These are phyloP conservation scores for Tychaedon coryphoeus DNA, from an alignment of 2,113 vertebrate species.

Conservation along the genomic window DNA sequence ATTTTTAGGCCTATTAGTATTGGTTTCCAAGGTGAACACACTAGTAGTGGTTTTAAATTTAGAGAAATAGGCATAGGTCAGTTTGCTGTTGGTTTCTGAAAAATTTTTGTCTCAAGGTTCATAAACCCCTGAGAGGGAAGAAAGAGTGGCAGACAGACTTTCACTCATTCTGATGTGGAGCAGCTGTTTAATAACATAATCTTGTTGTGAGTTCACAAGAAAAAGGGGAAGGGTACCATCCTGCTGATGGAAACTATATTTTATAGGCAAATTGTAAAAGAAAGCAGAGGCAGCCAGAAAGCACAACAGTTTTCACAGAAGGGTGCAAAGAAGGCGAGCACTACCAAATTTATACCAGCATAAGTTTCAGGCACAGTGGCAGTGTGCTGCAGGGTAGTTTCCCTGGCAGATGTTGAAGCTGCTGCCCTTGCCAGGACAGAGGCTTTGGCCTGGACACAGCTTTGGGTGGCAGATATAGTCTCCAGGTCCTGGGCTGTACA, in stretches of 20 bases:
- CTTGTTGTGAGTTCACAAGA: neutral
- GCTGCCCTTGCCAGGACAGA: neutral
- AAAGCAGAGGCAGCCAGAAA: neutral
- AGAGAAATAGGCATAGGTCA: neutral
- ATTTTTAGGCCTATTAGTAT: neutral
- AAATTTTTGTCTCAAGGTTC: neutral
- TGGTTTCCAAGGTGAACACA: neutral
- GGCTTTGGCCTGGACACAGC: accelerated
- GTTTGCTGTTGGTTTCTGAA: neutral
- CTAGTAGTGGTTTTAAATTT: neutral
- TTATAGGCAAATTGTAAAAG: neutral
- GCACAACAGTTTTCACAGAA: neutral
- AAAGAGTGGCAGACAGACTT: neutral
- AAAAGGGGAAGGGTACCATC: neutral
- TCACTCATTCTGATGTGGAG: neutral
- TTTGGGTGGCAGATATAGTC: neutral
- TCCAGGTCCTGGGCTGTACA: neutral
- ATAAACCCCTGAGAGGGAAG: neutral
- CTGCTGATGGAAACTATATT: neutral
- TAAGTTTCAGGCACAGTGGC: neutral
- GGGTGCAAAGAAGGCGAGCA: neutral
- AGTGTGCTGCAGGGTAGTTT: neutral
- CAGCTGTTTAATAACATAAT: neutral
- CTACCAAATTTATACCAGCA: accelerated
- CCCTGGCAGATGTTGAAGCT: neutral